These are phyloP conservation scores for Percopsis omiscomaycus DNA, from an alignment of 2,797 vertebrate genomes.

Conservation along the genomic window DNA sequence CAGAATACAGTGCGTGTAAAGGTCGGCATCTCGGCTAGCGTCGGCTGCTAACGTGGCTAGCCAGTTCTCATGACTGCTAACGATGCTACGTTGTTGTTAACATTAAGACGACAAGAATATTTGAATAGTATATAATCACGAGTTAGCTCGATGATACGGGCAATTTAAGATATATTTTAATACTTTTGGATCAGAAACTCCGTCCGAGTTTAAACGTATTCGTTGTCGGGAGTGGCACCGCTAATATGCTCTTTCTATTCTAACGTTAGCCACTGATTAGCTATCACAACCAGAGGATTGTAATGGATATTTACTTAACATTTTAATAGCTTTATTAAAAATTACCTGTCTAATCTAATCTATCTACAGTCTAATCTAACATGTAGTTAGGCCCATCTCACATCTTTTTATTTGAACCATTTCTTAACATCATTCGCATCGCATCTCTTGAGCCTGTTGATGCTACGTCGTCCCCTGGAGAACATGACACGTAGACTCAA, in stretches of 20 bases:
- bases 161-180: neutral
- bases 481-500: slow-evolving; percentile 75
- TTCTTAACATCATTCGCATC: neutral
- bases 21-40: slow-evolving; percentile 38
- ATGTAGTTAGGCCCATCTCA: too few relatives aligned
- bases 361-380: too few relatives aligned
- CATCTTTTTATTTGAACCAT: neutral
- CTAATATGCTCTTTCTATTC: neutral
- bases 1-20: slow-evolving; percentile 14
- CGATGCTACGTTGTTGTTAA: slow-evolving; percentile 54
- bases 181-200: neutral
- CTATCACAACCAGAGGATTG: slow-evolving; percentile 26
- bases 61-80: slow-evolving; percentile 51
- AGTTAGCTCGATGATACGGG: neutral
- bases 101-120: slow-evolving; percentile 10
- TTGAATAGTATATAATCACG: neutral
- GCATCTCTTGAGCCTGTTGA: neutral
- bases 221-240: neutral
- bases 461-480: slow-evolving; percentile 61
- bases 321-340: too few relatives aligned
- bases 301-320: too few relatives aligned
- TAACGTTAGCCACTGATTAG: slow-evolving; percentile 29
- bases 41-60: slow-evolving; percentile 24
- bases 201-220: fast-evolving
- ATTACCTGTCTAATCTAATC: too few relatives aligned